Base-by-base conservation (phyloP, 2,113 vertebrate species). In the Equus przewalskii region DNA sequence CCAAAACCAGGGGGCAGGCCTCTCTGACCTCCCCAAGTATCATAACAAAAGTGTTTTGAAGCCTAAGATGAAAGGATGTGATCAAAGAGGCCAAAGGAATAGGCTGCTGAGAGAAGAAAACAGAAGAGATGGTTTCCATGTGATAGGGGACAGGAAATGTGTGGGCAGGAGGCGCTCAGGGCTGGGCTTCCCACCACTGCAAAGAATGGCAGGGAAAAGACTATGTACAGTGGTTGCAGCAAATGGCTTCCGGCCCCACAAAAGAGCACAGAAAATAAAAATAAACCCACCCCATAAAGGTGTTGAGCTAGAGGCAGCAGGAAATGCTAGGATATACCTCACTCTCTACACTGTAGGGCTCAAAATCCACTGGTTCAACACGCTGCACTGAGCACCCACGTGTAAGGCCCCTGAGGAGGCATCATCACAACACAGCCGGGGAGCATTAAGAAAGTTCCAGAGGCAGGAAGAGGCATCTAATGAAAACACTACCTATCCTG, bases 51-150 rank as follows among this genome's bases (percentile, higher is more conserved):
- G 51, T 81, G 78, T 96, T 96, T 97, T 97, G 88, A 95, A 97
- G 93, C 70, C 82, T 54, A 64, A 97, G 80, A 97, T 91, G 87
- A 96, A 97, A 98, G 93, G 54, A 56, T 72, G 49, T 80, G 90
- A 97, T 98, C 97, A 97, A 97, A 97, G 92, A 94, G 49, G 89
- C 62, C 90, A 96, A 96, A 96, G 95, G 96, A 94, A 70, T 26
- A 86, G 76, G 92, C 94, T 91, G 87, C 95, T 92, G 49, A 85
- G 56, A 97, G 94, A 90, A 95, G 93, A 86, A 98, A 97, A 93
- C 89, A 91, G 22, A 18, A 7, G 93, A 87, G 33, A 92, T 26
- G 60, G 36, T 96, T 95, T 96, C 96, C 78, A 36, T 24, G 85
- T 58, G 87, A 97, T 91, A 96, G 96, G 36, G 33, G 16, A 70